Conservation (phyloP, 64 coral and sea anemone species). For the Cladopsammia gracilis region DNA sequence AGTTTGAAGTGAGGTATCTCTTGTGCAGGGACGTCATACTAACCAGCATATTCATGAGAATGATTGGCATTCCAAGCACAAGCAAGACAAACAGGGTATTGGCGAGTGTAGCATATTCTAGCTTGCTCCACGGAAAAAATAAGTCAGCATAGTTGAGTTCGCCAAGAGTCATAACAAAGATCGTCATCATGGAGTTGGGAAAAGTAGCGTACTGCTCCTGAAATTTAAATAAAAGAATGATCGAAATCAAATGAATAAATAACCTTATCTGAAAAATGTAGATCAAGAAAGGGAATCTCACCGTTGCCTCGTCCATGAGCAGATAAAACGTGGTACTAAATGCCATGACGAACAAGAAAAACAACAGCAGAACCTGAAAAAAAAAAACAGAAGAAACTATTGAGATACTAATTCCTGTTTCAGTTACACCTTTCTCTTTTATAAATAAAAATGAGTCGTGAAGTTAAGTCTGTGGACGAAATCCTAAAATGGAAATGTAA, state of each 20-base stretch:
- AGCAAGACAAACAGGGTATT: slow-evolving; percentile 87
- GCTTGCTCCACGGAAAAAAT: slow-evolving; percentile 70
- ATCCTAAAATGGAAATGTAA: neutral
- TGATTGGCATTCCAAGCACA: slow-evolving; percentile 90
- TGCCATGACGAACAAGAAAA: slow-evolving; percentile 87
- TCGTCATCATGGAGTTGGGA: slow-evolving; percentile 81
- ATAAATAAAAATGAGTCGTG: no score
- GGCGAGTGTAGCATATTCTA: slow-evolving; percentile 69
- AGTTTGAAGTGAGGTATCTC: neutral
- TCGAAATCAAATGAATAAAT: neutral
- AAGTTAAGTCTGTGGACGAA: neutral
- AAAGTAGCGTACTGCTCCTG: slow-evolving; percentile 52
- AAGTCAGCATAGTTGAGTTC: slow-evolving; percentile 81
- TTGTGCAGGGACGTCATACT: neutral
- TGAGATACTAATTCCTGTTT: no score
- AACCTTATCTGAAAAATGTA: neutral
- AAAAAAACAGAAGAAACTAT: neutral
- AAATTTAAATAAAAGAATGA: neutral
- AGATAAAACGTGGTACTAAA: slow-evolving; percentile 88
- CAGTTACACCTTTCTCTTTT: no score
- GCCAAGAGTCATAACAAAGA: slow-evolving; percentile 92
- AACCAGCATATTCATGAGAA: slow-evolving; percentile 95
- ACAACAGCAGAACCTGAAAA: slow-evolving; percentile 81
- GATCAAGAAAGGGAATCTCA: slow-evolving; percentile 31
- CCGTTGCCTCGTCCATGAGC: slow-evolving; percentile 75